Evolutionary conservation across 2,797 vertebrate species (phyloP).

Genomic region (Anolis apletophallus): DNA sequence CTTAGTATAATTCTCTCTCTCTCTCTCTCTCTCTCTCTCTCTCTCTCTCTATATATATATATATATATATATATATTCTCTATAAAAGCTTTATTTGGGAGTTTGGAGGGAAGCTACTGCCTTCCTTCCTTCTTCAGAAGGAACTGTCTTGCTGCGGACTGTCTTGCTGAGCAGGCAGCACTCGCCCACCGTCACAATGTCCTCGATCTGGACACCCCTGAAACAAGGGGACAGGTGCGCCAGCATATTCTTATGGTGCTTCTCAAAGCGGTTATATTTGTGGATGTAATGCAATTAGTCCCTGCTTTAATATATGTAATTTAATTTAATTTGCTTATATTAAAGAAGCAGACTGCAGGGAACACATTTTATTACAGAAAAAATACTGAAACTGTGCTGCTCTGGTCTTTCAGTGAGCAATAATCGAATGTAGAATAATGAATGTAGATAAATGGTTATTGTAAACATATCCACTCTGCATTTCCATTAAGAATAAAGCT

Average conservation of each 20-base stretch:
- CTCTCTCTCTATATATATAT: too few species aligned
- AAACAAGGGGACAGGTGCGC: slow-evolving; percentile 91
- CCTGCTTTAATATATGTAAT: slow-evolving; percentile 52
- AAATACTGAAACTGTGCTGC: background rate
- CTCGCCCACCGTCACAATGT: slow-evolving; percentile 87
- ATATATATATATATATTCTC: background rate
- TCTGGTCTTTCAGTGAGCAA: background rate
- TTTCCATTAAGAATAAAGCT: background rate
- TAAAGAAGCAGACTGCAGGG: background rate
- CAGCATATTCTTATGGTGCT: slow-evolving; percentile 95
- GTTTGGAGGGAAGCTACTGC: background rate
- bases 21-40: too few species aligned
- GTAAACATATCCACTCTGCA: background rate
- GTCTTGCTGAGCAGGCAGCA: slow-evolving; percentile 97
- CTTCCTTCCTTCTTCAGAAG: slow-evolving; percentile 80
- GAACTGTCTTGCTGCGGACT: slow-evolving; percentile 96
- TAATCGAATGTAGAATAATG: background rate
- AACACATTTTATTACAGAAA: background rate
- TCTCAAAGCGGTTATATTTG: slow-evolving; percentile 99
- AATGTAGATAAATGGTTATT: background rate
- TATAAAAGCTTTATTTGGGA: slow-evolving; percentile 41
- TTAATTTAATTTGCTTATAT: slow-evolving; percentile 10
- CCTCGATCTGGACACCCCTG: slow-evolving; percentile 76
- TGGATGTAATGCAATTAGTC: slow-evolving; percentile 98
- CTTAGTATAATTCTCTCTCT: slow-evolving; percentile 10